These are phyloP conservation scores for Ganaspis sp. DNA, from an alignment of 1,140 invertebrate species.

Conservation along the genomic window DNA sequence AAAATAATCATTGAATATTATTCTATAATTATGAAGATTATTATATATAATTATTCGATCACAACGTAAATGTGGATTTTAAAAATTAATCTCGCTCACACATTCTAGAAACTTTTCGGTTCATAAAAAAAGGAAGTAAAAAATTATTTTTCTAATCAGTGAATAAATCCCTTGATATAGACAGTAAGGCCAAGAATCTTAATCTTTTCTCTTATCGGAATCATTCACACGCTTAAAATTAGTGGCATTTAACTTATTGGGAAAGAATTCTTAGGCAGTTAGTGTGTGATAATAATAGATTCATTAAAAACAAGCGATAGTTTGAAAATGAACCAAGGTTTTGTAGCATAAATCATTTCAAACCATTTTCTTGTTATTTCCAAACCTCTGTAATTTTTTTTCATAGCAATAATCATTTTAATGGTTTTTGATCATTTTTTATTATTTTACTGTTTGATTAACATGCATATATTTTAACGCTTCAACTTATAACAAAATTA, in stretches of 20 bases:
- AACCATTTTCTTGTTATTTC: too few species aligned
- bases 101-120: background rate
- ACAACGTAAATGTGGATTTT: background rate
- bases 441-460: too few species aligned
- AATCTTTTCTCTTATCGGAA: slow-evolving; percentile 64
- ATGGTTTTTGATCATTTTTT: too few species aligned
- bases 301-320: background rate
- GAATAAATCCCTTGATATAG: slow-evolving; percentile 6
- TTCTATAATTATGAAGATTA: too few species aligned
- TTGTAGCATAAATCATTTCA: too few species aligned
- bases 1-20: too few species aligned
- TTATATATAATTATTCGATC: background rate
- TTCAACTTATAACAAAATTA: too few species aligned
- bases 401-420: too few species aligned
- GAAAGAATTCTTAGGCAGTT: background rate
- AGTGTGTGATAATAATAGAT: background rate
- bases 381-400: too few species aligned
- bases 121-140: background rate
- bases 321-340: background rate
- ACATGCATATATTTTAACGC: too few species aligned
- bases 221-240: slow-evolving; percentile 58
- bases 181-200: slow-evolving; percentile 64
- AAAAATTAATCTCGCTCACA: background rate
- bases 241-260: background rate
- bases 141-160: background rate